Conservation (phyloP, 2,797 vertebrate genomes). For the Centroberyx gerrardi region DNA sequence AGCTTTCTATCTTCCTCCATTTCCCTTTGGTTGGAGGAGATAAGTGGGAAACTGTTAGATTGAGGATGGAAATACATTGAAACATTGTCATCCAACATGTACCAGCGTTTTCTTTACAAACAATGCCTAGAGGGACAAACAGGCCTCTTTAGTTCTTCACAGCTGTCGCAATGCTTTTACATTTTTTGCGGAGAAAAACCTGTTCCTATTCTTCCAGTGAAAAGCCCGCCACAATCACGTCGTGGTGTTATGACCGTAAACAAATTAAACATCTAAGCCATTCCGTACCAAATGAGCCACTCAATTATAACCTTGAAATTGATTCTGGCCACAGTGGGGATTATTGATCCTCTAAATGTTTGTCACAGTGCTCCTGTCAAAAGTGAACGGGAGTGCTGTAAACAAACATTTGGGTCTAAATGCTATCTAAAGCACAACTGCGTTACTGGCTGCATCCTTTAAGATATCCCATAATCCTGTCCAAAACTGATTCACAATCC, state of each 20-base stretch:
- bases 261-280: conserved; percentile 83
- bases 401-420: conserved; percentile 58
- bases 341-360: conserved; percentile 83
- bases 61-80: conserved; percentile 74
- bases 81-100: conserved; percentile 70
- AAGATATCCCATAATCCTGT: conserved; percentile 44
- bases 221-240: conserved; percentile 74
- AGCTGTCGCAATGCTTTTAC: conserved; percentile 81
- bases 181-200: conserved; percentile 72
- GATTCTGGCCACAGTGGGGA: conserved; percentile 83
- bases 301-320: conserved; percentile 86
- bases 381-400: conserved; percentile 68
- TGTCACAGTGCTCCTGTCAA: conserved; percentile 75
- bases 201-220: conserved; percentile 68
- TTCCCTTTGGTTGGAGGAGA: conserved; percentile 75
- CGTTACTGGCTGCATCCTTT: conserved; percentile 37
- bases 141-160: conserved; percentile 80
- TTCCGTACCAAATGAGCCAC: conserved; percentile 79
- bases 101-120: conserved; percentile 72
- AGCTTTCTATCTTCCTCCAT: conserved; percentile 68
- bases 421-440: conserved; percentile 36
- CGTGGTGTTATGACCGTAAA: conserved; percentile 81
- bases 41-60: conserved; percentile 72
- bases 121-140: conserved; percentile 80
- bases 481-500: conserved; percentile 34